These are phyloP conservation scores for Trichogramma pretiosum DNA, from an alignment of 1,140 invertebrate genomes.

Conservation along the genomic window DNA sequence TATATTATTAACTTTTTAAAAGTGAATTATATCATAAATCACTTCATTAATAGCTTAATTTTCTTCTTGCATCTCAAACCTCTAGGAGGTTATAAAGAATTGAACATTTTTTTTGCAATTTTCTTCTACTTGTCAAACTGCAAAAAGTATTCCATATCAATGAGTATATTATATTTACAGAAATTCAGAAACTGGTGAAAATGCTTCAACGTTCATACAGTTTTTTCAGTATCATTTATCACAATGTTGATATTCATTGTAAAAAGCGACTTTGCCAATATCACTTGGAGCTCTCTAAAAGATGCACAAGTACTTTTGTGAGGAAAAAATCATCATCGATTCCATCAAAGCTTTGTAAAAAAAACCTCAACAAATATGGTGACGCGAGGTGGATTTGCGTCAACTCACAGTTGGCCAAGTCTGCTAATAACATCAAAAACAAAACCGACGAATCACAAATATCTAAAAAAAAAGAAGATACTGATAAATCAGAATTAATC, in stretches of 20 bases:
- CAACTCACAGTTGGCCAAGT: conserved; percentile 20
- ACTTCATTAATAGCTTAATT: too few relatives aligned
- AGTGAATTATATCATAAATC: too few relatives aligned
- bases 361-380: conserved; percentile 20
- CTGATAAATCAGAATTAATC: conserved; percentile 16
- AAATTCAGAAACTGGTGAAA: conserved; percentile 13
- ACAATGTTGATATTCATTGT: conserved; percentile 24
- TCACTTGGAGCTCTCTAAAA: conserved; percentile 28
- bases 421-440: conserved; percentile 20
- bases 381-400: conserved; percentile 22
- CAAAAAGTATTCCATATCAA: neutral
- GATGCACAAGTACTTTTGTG: conserved; percentile 32
- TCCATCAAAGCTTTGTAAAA: conserved; percentile 23
- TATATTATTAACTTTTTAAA: too few relatives aligned
- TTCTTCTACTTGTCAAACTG: too few relatives aligned
- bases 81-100: too few relatives aligned
- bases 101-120: too few relatives aligned
- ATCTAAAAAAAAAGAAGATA: conserved; percentile 14
- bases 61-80: too few relatives aligned
- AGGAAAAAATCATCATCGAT: conserved; percentile 26
- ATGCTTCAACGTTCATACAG: conserved; percentile 38
- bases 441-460: conserved; percentile 5
- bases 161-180: conserved; percentile 7
- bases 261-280: conserved; percentile 30
- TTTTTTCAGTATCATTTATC: conserved; percentile 28